phyloP scores from a whole-genome alignment of 2,888 invertebrate genomes.

The Cephus pulcher region DNA sequence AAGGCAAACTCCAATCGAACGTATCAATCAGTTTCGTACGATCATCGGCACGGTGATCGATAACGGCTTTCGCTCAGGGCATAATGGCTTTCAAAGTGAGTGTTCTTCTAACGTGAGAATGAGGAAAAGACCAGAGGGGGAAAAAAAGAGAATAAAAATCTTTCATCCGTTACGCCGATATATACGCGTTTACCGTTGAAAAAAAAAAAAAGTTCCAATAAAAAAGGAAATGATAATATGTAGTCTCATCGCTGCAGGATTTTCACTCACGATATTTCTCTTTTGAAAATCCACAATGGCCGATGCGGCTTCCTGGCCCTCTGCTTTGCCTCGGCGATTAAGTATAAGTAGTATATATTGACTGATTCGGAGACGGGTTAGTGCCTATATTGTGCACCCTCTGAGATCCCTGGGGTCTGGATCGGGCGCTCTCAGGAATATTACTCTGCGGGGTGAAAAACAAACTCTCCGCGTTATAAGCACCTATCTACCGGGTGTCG shows the following conservation, averaged over 20 bases:
- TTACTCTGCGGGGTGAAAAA: neutral
- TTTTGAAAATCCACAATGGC: neutral
- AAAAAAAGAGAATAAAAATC: slow-evolving; percentile 14
- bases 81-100: slow-evolving; percentile 40
- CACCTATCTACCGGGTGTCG: neutral
- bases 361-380: neutral
- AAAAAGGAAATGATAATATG: neutral
- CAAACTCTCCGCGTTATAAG: neutral
- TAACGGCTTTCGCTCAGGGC: slow-evolving; percentile 10
- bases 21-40: slow-evolving; percentile 6
- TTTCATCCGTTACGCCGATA: slow-evolving; percentile 24
- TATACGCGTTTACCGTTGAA: neutral
- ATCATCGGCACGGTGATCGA: slow-evolving; percentile 21
- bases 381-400: neutral
- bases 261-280: neutral
- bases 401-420: neutral
- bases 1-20: slow-evolving; percentile 28
- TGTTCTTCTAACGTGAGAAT: slow-evolving; percentile 12
- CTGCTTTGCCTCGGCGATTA: neutral
- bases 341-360: neutral
- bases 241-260: neutral
- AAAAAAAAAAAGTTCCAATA: neutral
- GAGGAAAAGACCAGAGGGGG: neutral
- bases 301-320: neutral
- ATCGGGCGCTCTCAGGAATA: neutral